phyloP scores from a whole-genome alignment of 92 coral and sea anemone genomes.

The Siderastrea radians region DNA sequence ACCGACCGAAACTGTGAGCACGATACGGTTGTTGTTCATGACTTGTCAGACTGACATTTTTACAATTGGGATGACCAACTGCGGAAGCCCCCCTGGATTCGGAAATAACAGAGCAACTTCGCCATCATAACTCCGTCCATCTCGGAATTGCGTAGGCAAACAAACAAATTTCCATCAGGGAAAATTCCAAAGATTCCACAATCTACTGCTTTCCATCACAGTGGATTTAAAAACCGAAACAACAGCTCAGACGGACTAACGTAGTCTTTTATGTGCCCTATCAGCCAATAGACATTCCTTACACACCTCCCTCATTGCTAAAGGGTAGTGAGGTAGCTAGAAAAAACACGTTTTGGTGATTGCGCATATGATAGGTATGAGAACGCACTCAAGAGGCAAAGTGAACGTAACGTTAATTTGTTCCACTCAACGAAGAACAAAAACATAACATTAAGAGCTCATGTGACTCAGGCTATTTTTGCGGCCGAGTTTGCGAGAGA shows the following conservation, averaged over 20 bases:
- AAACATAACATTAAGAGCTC: not conserved
- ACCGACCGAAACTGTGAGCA: not conserved
- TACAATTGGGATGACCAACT: not conserved
- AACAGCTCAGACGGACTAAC: slow-evolving; percentile 42
- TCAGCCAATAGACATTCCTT: not conserved
- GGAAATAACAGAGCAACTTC: slow-evolving; percentile 32
- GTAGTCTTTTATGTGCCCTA: not conserved
- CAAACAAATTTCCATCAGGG: slow-evolving; percentile 28
- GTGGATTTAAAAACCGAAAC: slow-evolving; percentile 25
- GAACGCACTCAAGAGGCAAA: not conserved
- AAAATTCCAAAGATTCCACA: slow-evolving; percentile 41
- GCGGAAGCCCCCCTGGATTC: slow-evolving; percentile 43
- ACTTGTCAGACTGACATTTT: not conserved
- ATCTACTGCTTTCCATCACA: slow-evolving; percentile 39
- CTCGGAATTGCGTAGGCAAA: slow-evolving; percentile 25
- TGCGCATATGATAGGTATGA: not conserved
- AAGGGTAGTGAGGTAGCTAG: not conserved
- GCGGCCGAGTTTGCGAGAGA: too few relatives aligned
- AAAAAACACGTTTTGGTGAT: not conserved
- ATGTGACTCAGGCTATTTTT: slow-evolving; percentile 1
- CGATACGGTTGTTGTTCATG: not conserved
- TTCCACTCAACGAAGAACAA: slow-evolving; percentile 2
- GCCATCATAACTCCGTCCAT: slow-evolving; percentile 5
- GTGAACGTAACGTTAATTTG: not conserved
- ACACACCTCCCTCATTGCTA: not conserved